These are phyloP conservation scores for Macroramphosus scolopax DNA, from an alignment of 2,797 vertebrate genomes.

Conservation along the genomic window DNA sequence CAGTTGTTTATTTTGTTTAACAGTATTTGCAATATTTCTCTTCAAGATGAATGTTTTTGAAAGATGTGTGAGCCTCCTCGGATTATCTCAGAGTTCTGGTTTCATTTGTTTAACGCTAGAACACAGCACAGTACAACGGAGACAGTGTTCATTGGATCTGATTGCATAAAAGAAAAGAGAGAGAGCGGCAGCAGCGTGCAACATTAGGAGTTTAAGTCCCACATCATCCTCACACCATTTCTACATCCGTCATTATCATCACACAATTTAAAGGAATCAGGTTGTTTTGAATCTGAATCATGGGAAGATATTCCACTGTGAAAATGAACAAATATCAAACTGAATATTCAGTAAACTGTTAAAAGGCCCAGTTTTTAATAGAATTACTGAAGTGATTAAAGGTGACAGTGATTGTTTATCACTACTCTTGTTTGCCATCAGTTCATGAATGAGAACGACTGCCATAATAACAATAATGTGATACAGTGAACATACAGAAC, in stretches of 20 bases:
- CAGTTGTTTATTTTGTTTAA: background rate
- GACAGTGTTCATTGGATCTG: constrained; percentile 14
- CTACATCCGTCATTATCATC: constrained; percentile 52
- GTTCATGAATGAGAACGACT: constrained; percentile 4
- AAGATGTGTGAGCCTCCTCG: background rate
- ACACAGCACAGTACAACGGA: background rate
- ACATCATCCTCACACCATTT: constrained; percentile 26
- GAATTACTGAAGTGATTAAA: too few relatives aligned
- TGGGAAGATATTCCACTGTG: background rate
- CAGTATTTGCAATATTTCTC: too few relatives aligned
- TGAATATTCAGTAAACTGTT: too few relatives aligned
- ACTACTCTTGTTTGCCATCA: too few relatives aligned
- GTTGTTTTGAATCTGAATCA: constrained; percentile 13
- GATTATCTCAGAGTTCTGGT: constrained; percentile 10
- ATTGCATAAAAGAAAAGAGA: constrained; percentile 48
- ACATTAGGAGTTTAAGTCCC: constrained; percentile 23
- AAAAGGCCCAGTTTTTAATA: too few relatives aligned
- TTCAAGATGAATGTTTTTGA: background rate
- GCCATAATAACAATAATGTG: background rate
- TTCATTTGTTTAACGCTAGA: constrained; percentile 7
- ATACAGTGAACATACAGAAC: constrained; percentile 19
- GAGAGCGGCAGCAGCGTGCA: constrained; percentile 44
- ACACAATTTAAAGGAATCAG: constrained; percentile 16
- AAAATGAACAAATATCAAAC: constrained; percentile 12
- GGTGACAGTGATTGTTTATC: too few relatives aligned